These are phyloP conservation scores for Rhodeus uyekii DNA, from an alignment of 2,797 vertebrate species.

Conservation along the genomic window DNA sequence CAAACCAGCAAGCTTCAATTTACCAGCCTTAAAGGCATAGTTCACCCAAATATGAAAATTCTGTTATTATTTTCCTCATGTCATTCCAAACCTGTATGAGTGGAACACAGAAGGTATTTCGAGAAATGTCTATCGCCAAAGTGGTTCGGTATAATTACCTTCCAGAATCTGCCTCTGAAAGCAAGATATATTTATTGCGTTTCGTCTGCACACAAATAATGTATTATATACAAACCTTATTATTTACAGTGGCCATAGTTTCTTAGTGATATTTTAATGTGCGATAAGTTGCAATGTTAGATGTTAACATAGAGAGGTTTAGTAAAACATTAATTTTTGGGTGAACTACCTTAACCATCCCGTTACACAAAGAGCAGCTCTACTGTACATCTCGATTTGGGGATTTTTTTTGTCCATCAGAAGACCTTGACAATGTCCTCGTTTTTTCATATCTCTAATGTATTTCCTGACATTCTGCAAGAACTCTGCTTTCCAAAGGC, in stretches of 20 bases:
- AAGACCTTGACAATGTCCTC: constrained; percentile 17
- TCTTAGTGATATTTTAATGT: no score
- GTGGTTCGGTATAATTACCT: no score
- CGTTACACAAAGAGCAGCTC: neutral
- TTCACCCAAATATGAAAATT: neutral
- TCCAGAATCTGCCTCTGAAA: no score
- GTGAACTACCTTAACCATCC: neutral
- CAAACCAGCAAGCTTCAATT: neutral
- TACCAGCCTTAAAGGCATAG: neutral
- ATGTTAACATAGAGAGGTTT: no score
- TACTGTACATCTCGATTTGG: neutral
- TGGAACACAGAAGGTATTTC: neutral
- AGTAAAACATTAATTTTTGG: no score
- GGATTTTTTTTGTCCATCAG: constrained; percentile 1
- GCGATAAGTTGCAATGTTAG: no score
- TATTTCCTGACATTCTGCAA: constrained; percentile 3
- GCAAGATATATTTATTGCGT: no score
- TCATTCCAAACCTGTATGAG: neutral
- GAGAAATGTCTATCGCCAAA: no score
- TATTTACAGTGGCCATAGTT: no score
- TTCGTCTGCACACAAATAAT: no score
- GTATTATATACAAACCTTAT: no score
- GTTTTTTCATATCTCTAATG: constrained; percentile 12
- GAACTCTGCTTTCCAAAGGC: constrained; percentile 15
- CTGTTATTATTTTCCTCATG: neutral